Percentiles rank a stretch among this genome's conserved stretches.
Conservation (phyloP, 1,140 invertebrate species). For the Ceratina calcarata region DNA sequence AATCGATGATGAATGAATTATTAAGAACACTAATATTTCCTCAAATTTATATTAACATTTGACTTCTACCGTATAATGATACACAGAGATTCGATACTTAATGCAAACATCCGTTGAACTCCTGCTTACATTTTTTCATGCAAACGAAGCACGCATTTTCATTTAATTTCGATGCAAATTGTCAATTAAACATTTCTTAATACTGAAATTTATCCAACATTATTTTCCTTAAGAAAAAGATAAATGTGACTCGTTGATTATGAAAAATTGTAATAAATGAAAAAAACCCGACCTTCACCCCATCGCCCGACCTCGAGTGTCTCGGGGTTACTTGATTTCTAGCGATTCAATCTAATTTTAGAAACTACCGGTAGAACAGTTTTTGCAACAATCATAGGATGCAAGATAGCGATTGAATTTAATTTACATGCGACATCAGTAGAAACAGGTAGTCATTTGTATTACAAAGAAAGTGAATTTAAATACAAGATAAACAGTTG, state of each 20-base stretch:
- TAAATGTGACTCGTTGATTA: not conserved
- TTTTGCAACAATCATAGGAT: not conserved
- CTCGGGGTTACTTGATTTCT: slow-evolving; percentile 40
- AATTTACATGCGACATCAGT: not conserved
- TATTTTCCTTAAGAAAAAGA: not conserved
- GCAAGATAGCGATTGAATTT: not conserved
- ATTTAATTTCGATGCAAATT: no score
- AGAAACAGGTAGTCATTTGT: not conserved
- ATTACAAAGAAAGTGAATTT: not conserved
- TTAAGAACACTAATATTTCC: no score
- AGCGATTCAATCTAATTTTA: slow-evolving; percentile 60
- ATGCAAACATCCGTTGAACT: no score
- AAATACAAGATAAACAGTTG: not conserved
- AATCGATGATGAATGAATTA: not conserved
- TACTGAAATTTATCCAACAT: no score
- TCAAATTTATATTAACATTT: no score
- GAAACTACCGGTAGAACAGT: slow-evolving; percentile 32
- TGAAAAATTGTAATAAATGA: not conserved
- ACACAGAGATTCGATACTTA: no score
- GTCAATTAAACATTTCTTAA: no score
- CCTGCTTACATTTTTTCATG: not conserved
- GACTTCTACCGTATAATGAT: no score
- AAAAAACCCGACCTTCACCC: slow-evolving; percentile 23
- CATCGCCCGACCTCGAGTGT: slow-evolving; percentile 30
- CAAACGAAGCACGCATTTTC: not conserved